Evolutionary conservation across 1,140 invertebrate species (phyloP).

Genomic region (Venustaconcha ellipsiformis): DNA sequence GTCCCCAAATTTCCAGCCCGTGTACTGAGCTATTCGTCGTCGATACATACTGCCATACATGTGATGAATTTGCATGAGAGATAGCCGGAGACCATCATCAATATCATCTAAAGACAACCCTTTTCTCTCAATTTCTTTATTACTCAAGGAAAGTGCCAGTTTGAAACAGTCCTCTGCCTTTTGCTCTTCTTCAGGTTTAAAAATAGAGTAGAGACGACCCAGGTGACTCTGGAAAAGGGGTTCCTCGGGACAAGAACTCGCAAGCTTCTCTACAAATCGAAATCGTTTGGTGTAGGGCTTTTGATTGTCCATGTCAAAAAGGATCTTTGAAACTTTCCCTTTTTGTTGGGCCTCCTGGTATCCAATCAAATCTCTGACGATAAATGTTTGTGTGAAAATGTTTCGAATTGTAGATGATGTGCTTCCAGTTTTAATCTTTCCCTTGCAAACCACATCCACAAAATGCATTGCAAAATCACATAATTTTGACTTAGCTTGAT

Average conservation of each 20-base stretch:
- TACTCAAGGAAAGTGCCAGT: conserved; percentile 24
- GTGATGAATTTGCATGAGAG: conserved; percentile 33
- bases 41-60: conserved; percentile 37
- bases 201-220: conserved; percentile 34
- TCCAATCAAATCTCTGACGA: conserved; percentile 23
- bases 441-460: conserved; percentile 29
- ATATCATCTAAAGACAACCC: conserved; percentile 5
- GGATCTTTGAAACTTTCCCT: conserved; percentile 25
- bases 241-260: conserved; percentile 31
- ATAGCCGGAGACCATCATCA: neutral
- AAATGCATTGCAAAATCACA: conserved; percentile 20
- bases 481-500: conserved; percentile 18
- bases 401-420: conserved; percentile 11
- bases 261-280: conserved; percentile 25
- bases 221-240: conserved; percentile 37
- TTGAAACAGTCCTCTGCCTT: conserved; percentile 34
- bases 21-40: conserved; percentile 18
- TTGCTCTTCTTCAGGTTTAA: conserved; percentile 32
- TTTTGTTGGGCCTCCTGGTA: conserved; percentile 12
- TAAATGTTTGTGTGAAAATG: conserved; percentile 39
- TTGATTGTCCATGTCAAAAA: conserved; percentile 21
- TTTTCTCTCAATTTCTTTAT: neutral
- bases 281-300: conserved; percentile 30
- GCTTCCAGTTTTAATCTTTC: neutral
- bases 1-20: conserved; percentile 4